Conservation (phyloP, 2,113 vertebrate species). For the Phocoena sinus region DNA sequence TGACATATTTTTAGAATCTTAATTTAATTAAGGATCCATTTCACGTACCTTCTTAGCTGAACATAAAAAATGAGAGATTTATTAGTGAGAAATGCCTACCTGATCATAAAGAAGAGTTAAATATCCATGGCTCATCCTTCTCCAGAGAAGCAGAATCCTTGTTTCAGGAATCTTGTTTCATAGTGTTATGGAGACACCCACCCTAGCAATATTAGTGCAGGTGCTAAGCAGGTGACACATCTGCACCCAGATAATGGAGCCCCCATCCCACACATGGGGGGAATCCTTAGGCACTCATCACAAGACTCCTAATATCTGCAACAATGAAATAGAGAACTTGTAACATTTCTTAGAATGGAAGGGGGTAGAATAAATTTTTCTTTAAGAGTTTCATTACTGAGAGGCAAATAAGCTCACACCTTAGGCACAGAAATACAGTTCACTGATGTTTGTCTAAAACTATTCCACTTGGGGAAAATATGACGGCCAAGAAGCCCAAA, state of each 20-base stretch:
- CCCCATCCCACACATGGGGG: neutral
- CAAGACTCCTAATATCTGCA: neutral
- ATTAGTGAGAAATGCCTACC: neutral
- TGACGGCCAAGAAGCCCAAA: neutral
- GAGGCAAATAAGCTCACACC: neutral
- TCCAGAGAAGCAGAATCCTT: neutral
- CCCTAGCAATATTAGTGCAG: neutral
- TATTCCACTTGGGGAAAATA: neutral
- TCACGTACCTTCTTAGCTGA: neutral
- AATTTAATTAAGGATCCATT: neutral
- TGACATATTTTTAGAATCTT: neutral
- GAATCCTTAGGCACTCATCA: neutral
- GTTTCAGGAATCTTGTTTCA: neutral
- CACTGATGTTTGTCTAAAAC: neutral
- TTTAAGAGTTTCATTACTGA: neutral
- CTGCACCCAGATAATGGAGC: no score
- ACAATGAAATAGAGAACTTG: neutral
- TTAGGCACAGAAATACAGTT: neutral
- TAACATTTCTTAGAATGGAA: neutral
- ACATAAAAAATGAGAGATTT: neutral
- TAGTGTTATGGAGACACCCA: neutral
- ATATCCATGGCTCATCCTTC: neutral
- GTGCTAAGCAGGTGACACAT: no score
- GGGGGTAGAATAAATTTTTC: neutral
- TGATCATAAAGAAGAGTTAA: neutral